phyloP scores from a whole-genome alignment of 1,140 invertebrate genomes.

The Scaptomyza montana region DNA sequence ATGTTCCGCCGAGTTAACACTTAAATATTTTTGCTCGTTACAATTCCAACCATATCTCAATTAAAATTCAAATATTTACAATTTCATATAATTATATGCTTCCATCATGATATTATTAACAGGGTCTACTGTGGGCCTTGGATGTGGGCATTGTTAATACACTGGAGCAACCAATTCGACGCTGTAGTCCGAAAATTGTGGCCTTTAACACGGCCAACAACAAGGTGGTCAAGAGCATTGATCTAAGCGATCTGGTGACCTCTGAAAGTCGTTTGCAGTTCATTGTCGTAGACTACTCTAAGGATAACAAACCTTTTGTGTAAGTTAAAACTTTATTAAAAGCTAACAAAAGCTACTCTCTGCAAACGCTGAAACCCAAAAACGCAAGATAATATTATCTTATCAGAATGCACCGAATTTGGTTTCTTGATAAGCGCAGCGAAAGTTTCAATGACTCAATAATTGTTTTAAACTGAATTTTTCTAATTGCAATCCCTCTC shows the following conservation, averaged over 20 bases:
- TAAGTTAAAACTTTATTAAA: slow-evolving; percentile 49
- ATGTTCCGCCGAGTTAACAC: slow-evolving; percentile 3
- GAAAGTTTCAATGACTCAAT: not conserved
- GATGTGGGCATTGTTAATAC: slow-evolving; percentile 88
- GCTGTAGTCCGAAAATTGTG: slow-evolving; percentile 88
- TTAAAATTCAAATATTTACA: slow-evolving; percentile 23
- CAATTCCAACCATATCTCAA: slow-evolving; percentile 16
- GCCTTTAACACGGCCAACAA: slow-evolving; percentile 86
- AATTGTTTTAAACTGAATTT: slow-evolving; percentile 16
- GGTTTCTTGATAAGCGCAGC: not conserved
- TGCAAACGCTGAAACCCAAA: not conserved
- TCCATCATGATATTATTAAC: slow-evolving; percentile 34
- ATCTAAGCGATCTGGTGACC: slow-evolving; percentile 85
- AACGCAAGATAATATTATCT: not conserved
- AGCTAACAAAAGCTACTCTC: no score
- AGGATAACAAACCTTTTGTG: slow-evolving; percentile 80
- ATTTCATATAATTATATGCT: not conserved
- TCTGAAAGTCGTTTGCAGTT: slow-evolving; percentile 87
- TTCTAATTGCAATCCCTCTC: not conserved
- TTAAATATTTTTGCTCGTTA: not conserved
- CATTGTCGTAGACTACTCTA: slow-evolving; percentile 85
- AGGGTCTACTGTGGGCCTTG: slow-evolving; percentile 88
- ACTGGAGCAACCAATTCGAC: slow-evolving; percentile 86
- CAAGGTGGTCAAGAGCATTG: slow-evolving; percentile 86
- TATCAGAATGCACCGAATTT: slow-evolving; percentile 1